A percentile compares a stretch with the other conserved stretches of the same genome.
phyloP scores from a whole-genome alignment of 2,888 invertebrate species.

The Drosophila mimetica region DNA sequence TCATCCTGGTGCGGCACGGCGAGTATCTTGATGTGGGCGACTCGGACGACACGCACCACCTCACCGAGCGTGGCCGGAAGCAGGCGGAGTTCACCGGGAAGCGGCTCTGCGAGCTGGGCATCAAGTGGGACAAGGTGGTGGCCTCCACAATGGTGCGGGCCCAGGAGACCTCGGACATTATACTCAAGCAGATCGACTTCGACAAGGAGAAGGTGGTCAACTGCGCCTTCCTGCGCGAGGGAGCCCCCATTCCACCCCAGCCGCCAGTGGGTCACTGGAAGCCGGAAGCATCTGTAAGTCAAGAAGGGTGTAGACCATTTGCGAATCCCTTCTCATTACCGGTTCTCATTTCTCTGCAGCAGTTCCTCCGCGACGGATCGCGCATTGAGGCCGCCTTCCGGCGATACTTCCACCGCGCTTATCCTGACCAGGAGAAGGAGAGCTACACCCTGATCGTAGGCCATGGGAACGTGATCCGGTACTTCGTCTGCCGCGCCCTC shows the following conservation, averaged over 20 bases:
- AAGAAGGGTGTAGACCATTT: not conserved
- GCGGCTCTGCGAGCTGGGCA: constrained; percentile 90
- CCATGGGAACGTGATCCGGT: constrained; percentile 98
- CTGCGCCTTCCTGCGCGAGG: constrained; percentile 93
- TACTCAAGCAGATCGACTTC: constrained; percentile 88
- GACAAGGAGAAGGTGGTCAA: constrained; percentile 87
- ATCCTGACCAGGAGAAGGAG: constrained; percentile 91
- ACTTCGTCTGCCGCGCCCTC: constrained; percentile 96
- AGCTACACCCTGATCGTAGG: constrained; percentile 96
- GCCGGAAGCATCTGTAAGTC: constrained; percentile 90
- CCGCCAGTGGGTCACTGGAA: constrained; percentile 95
- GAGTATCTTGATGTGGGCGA: constrained; percentile 93
- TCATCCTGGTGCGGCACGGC: constrained; percentile 96
- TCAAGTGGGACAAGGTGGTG: constrained; percentile 92
- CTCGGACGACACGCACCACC: constrained; percentile 89
- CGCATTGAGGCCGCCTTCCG: constrained; percentile 98
- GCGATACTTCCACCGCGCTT: constrained; percentile 95
- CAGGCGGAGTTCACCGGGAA: constrained; percentile 95
- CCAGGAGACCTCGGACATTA: constrained; percentile 94
- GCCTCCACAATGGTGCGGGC: constrained; percentile 97
- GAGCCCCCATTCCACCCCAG: constrained; percentile 97
- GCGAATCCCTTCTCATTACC: not conserved
- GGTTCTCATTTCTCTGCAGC: constrained; percentile 85
- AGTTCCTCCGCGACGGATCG: constrained; percentile 96
- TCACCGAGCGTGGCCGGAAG: constrained; percentile 92